A percentile compares a stretch with the other conserved stretches of the same genome.
Evolutionary conservation across 2,888 invertebrate species (phyloP).

Genomic region (Pyralis farinalis): DNA sequence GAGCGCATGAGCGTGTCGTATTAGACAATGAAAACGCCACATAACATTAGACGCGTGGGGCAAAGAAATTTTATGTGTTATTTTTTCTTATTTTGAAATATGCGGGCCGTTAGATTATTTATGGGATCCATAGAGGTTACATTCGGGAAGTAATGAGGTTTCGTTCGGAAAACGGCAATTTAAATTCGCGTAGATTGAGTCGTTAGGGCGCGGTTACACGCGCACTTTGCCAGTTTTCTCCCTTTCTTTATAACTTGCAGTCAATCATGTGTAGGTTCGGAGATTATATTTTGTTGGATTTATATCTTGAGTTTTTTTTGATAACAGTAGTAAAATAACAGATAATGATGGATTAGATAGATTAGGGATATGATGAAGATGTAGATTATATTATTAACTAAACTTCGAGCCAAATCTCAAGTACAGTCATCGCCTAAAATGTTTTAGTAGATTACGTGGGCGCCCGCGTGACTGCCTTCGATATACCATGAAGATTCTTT

Average conservation of each 20-base stretch:
- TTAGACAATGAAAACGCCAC: slow-evolving; percentile 46
- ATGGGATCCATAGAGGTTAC: slow-evolving; percentile 78
- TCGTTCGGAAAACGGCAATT: slow-evolving; percentile 78
- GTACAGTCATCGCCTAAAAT: too few species aligned
- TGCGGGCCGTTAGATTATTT: slow-evolving; percentile 78
- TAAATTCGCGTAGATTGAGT: slow-evolving; percentile 78
- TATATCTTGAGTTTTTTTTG: neutral
- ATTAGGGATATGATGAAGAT: too few species aligned
- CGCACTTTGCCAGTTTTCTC: neutral
- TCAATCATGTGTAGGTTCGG: slow-evolving; percentile 2
- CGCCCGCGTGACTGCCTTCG: too few species aligned
- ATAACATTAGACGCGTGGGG: slow-evolving; percentile 70
- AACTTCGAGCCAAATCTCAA: too few species aligned
- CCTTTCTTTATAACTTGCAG: slow-evolving; percentile 1
- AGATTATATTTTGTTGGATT: neutral
- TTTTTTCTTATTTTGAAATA: slow-evolving; percentile 80
- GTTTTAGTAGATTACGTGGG: too few species aligned
- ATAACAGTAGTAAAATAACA: neutral
- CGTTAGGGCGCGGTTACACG: slow-evolving; percentile 45
- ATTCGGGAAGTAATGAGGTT: slow-evolving; percentile 80
- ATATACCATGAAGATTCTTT: too few species aligned
- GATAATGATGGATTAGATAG: too few species aligned
- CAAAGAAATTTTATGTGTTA: slow-evolving; percentile 77
- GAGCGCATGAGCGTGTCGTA: too few species aligned
- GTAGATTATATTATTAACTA: too few species aligned